Percentiles rank a stretch among this genome's conserved stretches.
These are phyloP conservation scores for Pristionchus arcanus DNA, from an alignment of 2,888 invertebrate genomes.

Conservation along the genomic window DNA sequence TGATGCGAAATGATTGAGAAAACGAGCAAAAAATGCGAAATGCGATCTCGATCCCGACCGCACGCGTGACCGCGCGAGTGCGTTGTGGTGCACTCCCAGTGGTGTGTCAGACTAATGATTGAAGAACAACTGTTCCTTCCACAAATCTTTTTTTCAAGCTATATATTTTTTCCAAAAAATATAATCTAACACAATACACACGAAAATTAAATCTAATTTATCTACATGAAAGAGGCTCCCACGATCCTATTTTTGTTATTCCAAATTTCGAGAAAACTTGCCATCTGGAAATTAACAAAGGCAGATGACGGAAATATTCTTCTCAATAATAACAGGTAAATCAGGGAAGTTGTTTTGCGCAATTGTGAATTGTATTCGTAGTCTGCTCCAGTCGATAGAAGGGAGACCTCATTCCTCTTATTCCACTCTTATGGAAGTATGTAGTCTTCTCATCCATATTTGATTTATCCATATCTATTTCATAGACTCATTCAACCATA, in stretches of 20 bases:
- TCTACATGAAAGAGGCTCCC: not conserved
- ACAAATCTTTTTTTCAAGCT: no score
- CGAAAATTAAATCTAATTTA: not conserved
- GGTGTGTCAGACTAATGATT: no score
- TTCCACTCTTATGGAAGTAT: not conserved
- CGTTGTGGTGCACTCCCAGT: no score
- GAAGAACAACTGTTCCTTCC: no score
- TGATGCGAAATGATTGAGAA: slow-evolving; percentile 36
- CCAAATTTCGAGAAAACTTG: not conserved
- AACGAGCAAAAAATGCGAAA: slow-evolving; percentile 26
- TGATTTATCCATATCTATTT: not conserved
- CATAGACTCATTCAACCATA: not conserved
- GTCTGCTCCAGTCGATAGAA: not conserved
- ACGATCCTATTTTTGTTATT: not conserved
- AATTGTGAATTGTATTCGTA: not conserved
- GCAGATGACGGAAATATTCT: not conserved
- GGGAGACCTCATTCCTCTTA: not conserved
- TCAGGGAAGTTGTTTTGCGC: not conserved
- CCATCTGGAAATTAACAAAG: not conserved
- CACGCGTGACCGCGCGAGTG: not conserved
- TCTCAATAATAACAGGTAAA: not conserved
- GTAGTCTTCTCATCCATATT: not conserved
- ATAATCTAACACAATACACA: not conserved
- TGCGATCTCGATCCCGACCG: not conserved
- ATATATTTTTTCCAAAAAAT: not conserved